Percentiles rank a stretch among this genome's conserved stretches.
These are phyloP conservation scores for Protodeltote pygarga DNA, from an alignment of 2,888 invertebrate species.

Conservation along the genomic window DNA sequence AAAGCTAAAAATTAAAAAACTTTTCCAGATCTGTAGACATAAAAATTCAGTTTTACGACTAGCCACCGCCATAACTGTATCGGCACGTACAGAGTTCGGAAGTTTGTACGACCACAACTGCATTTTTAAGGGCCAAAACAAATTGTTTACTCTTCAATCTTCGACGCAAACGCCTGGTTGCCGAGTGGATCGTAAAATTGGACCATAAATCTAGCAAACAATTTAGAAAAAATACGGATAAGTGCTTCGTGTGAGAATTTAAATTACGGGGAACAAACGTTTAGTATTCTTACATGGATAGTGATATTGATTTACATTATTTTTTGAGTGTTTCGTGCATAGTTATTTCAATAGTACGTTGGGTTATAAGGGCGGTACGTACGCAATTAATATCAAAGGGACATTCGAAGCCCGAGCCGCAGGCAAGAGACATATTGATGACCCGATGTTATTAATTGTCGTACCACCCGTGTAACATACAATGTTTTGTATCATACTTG, in stretches of 20 bases:
- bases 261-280: constrained; percentile 29
- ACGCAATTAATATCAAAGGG: too few species aligned
- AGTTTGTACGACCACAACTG: constrained; percentile 49
- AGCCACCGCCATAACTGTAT: constrained; percentile 36
- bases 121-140: constrained; percentile 56
- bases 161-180: constrained; percentile 26
- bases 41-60: constrained; percentile 72
- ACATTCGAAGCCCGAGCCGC: too few species aligned
- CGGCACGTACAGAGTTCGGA: constrained; percentile 28
- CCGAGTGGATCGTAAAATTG: constrained; percentile 49
- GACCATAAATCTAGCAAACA: constrained; percentile 48
- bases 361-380: too few species aligned
- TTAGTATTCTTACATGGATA: constrained; percentile 14
- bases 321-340: too few species aligned
- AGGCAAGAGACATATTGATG: too few species aligned
- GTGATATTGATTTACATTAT: constrained; percentile 33
- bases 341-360: too few species aligned
- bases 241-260: constrained; percentile 35
- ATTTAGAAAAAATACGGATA: constrained; percentile 39
- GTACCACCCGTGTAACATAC: too few species aligned
- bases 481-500: too few species aligned
- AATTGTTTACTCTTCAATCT: constrained; percentile 56
- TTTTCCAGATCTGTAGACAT: constrained; percentile 67
- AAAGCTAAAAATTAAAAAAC: constrained; percentile 72
- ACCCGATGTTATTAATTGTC: too few species aligned